Conservation (phyloP, 2,113 vertebrate species). For the Crotalus tigris region DNA sequence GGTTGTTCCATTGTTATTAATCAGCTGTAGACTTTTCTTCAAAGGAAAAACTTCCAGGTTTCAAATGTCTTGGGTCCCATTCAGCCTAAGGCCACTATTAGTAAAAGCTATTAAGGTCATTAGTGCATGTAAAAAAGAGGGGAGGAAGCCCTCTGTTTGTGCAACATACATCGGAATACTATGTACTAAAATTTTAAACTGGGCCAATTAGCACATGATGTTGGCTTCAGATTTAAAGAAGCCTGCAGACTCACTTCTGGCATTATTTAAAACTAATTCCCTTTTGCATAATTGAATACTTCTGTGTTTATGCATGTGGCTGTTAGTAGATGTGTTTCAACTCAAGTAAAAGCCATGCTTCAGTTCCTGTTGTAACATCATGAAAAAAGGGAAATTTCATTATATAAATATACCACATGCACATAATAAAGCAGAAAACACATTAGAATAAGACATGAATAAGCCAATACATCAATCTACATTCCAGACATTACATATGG, state of each 20-base stretch:
- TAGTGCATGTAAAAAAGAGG: not conserved
- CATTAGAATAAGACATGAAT: not conserved
- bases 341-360: not conserved
- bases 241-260: not conserved
- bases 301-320: not conserved
- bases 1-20: slow-evolving; percentile 48
- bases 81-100: not conserved
- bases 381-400: not conserved
- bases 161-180: not conserved
- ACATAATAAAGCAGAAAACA: not conserved
- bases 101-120: not conserved
- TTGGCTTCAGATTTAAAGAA: not conserved
- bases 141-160: not conserved
- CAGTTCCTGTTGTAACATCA: not conserved
- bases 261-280: not conserved
- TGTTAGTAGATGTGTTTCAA: not conserved
- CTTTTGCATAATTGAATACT: not conserved
- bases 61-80: not conserved
- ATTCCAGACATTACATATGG: not conserved
- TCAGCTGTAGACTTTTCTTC: slow-evolving; percentile 55
- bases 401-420: not conserved
- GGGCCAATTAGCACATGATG: not conserved
- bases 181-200: not conserved
- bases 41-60: slow-evolving; percentile 38
- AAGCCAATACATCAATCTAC: not conserved